Evolutionary conservation across 30 jellyfish, hydroid and myxozoan species (phyloP).

Genomic region (Aurelia sp.): DNA sequence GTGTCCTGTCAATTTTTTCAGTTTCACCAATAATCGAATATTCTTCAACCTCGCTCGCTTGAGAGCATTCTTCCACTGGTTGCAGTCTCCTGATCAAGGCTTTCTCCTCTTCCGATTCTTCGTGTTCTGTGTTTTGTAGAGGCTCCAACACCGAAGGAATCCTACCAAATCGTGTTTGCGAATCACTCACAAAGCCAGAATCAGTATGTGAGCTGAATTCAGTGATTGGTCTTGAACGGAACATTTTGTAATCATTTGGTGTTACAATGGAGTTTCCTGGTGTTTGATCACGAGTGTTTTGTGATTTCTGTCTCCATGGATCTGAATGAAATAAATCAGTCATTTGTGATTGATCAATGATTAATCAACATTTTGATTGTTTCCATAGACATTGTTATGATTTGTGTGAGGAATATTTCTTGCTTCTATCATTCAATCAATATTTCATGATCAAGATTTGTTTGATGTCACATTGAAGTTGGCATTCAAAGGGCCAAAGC

Average conservation of each 20-base stretch:
- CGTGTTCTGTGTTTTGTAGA: conserved; percentile 1
- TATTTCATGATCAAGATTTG: too few relatives aligned
- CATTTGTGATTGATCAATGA: too few relatives aligned
- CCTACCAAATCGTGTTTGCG: conserved; percentile 16
- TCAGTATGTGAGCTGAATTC: conserved; percentile 32
- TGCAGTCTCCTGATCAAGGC: neutral
- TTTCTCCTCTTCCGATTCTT: neutral
- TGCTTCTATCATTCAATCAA: too few relatives aligned
- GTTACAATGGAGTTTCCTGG: conserved; percentile 39
- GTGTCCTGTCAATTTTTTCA: neutral
- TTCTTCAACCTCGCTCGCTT: neutral
- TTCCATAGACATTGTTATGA: too few relatives aligned
- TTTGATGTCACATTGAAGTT: too few relatives aligned
- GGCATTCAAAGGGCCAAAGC: too few relatives aligned
- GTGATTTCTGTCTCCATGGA: conserved; percentile 72
- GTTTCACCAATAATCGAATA: neutral
- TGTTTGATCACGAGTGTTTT: conserved; percentile 48
- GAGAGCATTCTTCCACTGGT: conserved; percentile 8
- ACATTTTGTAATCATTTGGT: conserved; percentile 20
- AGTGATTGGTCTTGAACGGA: neutral
- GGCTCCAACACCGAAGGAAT: conserved; percentile 40
- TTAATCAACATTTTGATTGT: too few relatives aligned
- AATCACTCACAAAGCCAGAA: conserved; percentile 28
- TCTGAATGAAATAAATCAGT: conserved; percentile 30
- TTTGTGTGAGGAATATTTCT: too few relatives aligned